Percentiles rank a stretch among this genome's conserved stretches.
These are phyloP conservation scores for Synanceia verrucosa DNA, from an alignment of 2,797 vertebrate species.

Conservation along the genomic window DNA sequence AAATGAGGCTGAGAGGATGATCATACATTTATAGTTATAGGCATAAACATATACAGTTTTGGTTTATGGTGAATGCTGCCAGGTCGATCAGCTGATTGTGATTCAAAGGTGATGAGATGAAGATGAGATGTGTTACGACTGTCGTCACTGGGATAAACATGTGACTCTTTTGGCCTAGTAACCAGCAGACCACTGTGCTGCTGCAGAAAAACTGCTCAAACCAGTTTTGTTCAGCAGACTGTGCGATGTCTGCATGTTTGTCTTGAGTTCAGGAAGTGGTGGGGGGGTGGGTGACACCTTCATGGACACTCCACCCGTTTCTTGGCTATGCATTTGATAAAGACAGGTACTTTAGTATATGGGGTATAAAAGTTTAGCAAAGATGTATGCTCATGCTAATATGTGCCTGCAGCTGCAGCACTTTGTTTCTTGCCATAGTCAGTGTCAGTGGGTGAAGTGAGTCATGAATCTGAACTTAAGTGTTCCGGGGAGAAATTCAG, in stretches of 20 bases:
- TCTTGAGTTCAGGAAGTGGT: background rate
- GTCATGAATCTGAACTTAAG: background rate
- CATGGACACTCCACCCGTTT: background rate
- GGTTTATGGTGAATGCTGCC: background rate
- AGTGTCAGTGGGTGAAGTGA: background rate
- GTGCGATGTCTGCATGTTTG: background rate
- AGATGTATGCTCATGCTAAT: background rate
- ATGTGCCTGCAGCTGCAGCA: background rate
- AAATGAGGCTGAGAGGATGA: background rate
- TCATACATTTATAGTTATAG: background rate
- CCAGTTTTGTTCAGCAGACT: background rate
- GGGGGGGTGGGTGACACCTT: background rate
- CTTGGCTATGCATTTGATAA: background rate
- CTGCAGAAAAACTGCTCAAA: too few species aligned
- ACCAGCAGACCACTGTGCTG: background rate
- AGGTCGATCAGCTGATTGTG: too few species aligned
- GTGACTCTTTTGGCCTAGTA: background rate
- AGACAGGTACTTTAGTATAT: background rate
- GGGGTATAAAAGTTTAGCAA: background rate
- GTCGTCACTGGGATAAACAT: slow-evolving; percentile 14
- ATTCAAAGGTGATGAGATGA: background rate
- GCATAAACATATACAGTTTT: background rate
- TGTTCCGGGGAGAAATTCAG: background rate
- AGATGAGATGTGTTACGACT: slow-evolving; percentile 14
- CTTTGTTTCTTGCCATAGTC: background rate